Percentiles rank a stretch among this genome's conserved stretches.
Conservation (phyloP, 1,140 invertebrate genomes). For the Neomicropteryx cornuta region DNA sequence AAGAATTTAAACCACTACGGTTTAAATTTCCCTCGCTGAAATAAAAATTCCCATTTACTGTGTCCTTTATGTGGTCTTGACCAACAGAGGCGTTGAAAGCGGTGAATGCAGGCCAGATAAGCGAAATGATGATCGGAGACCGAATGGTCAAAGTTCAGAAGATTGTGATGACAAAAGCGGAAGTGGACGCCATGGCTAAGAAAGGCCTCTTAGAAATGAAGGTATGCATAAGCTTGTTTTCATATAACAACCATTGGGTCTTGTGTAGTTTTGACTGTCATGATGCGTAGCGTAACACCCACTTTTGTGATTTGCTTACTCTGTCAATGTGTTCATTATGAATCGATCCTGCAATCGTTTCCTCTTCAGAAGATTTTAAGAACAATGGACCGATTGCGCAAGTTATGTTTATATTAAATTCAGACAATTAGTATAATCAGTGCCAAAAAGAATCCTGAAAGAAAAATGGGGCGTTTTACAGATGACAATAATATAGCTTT, state of each 20-base stretch:
- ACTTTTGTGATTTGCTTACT: background rate
- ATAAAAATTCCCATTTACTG: too few relatives aligned
- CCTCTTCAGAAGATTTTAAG: background rate
- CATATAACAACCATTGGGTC: background rate
- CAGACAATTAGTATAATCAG: too few relatives aligned
- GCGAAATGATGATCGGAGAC: constrained; percentile 45
- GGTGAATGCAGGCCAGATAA: constrained; percentile 21
- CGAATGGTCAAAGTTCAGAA: constrained; percentile 47
- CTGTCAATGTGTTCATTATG: background rate
- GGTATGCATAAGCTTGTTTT: constrained; percentile 20
- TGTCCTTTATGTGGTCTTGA: too few relatives aligned
- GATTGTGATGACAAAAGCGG: constrained; percentile 46
- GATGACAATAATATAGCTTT: too few relatives aligned
- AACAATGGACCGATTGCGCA: background rate
- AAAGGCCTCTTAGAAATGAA: constrained; percentile 44
- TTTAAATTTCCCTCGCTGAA: too few relatives aligned
- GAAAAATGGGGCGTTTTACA: too few relatives aligned
- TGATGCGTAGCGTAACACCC: background rate
- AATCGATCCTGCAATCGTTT: background rate
- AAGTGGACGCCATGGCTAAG: constrained; percentile 47
- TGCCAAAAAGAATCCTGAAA: too few relatives aligned
- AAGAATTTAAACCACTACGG: too few relatives aligned
- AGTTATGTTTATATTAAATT: background rate
- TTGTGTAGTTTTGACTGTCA: background rate
- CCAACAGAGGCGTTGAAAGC: too few relatives aligned